Conservation (phyloP, 2,888 invertebrate species). For the Troides oblongomaculatus region DNA sequence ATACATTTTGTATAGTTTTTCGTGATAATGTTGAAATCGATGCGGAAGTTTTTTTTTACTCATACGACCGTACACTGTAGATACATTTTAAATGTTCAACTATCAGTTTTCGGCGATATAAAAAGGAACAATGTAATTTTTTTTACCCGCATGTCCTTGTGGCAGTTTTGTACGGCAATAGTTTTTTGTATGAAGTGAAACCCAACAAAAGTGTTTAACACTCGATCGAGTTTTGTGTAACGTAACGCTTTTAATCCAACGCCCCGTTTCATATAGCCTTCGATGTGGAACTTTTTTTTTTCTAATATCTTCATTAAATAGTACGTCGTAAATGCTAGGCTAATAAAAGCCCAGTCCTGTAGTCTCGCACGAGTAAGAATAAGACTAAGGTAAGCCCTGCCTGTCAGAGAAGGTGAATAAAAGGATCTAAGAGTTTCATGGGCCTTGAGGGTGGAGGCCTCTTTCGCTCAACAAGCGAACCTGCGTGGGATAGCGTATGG, state of each 20-base stretch:
- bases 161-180: slow-evolving; percentile 42
- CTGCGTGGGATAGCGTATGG: no score
- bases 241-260: slow-evolving; percentile 49
- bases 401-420: no score
- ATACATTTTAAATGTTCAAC: slow-evolving; percentile 23
- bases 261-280: slow-evolving; percentile 13
- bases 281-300: slow-evolving; percentile 6
- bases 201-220: slow-evolving; percentile 52
- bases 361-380: no score
- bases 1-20: not conserved
- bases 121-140: slow-evolving; percentile 36
- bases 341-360: no score
- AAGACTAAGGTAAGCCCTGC: no score
- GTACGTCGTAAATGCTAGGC: not conserved
- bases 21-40: not conserved
- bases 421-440: no score
- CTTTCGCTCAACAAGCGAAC: no score
- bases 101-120: slow-evolving; percentile 17
- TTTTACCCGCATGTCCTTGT: slow-evolving; percentile 53
- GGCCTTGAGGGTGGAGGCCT: no score
- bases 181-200: slow-evolving; percentile 53
- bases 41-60: not conserved
- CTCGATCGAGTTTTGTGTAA: slow-evolving; percentile 47
- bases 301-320: slow-evolving; percentile 7
- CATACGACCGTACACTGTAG: not conserved